Base-by-base conservation (phyloP, 2,888 invertebrate species). In the Drosophila infuscata region DNA sequence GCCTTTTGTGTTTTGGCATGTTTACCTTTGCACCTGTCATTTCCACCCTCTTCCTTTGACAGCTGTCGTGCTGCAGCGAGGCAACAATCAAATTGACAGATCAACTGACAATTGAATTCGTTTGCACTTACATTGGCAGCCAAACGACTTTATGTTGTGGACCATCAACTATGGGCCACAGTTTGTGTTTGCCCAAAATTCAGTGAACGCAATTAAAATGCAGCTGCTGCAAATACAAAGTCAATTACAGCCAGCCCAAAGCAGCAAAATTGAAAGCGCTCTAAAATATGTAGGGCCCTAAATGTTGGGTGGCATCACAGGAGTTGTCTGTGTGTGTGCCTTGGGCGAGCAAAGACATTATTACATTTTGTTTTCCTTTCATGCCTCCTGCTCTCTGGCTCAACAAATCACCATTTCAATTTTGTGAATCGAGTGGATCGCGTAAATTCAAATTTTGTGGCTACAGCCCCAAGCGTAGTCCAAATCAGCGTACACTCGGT, bases 61-160 rank as follows among this genome's bases (percentile, higher is more conserved):
- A 83, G 79, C 84, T 82, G 87, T 84, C 89, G 76, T 74, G 82
- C 71, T 72, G 81, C 76, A 72, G 74, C 66, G 60, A 79, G 83
- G 81, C 71, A 84, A 86, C 89, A 84, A 88, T 82, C 87, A 87
- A 88, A 86, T 87, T 87, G 89, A 88, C 87, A 87, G 87, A 86
- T 86, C 89, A 88, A 77, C 89, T 88, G 89, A 86, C 87, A 87
- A 88, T 88, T 88, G 89, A 84, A 88, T 88, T 85, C 72, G 78
- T 75, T 79, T 83, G 59, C 79, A 71, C 69, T 72, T 66, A 70
- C 49, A 69, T 76, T 68, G 57, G 46, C 60, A 74, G 56, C 62
- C 49, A 67, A 67, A 38, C 54, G 61, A 60, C 65, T 69, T 60
- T 38, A 53, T 12, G 32, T 48, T 63, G 64, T 48, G 53, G 29